These are phyloP conservation scores for Apocheima hispidaria DNA, from an alignment of 2,888 invertebrate genomes.

Conservation along the genomic window DNA sequence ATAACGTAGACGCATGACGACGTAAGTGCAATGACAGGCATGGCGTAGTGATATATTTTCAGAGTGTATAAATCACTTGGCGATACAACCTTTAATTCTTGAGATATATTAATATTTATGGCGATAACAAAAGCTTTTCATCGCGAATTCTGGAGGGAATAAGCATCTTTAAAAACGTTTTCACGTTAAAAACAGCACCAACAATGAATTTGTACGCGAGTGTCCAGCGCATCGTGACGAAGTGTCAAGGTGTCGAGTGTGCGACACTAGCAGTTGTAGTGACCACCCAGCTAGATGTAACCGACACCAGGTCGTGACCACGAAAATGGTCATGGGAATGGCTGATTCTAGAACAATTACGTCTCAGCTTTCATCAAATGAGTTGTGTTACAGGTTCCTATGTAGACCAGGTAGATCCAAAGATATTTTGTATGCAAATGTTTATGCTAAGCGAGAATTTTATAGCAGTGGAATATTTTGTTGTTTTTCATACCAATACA, in stretches of 20 bases:
- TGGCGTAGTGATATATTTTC: too few species aligned
- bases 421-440: not conserved
- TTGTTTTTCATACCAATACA: too few species aligned
- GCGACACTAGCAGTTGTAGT: conserved; percentile 30
- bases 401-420: not conserved
- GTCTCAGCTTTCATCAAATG: conserved; percentile 17
- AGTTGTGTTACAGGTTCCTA: not conserved
- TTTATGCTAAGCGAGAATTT: not conserved
- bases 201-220: conserved; percentile 38
- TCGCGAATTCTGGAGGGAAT: too few species aligned
- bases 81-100: too few species aligned
- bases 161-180: too few species aligned
- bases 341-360: conserved; percentile 21
- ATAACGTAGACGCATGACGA: too few species aligned
- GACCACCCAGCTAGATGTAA: conserved; percentile 54
- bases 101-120: too few species aligned
- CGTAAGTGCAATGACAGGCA: too few species aligned
- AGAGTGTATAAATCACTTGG: too few species aligned
- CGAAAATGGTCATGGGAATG: conserved; percentile 27
- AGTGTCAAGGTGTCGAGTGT: conserved; percentile 56
- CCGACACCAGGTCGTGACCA: conserved; percentile 37
- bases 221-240: conserved; percentile 47
- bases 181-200: too few species aligned
- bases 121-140: too few species aligned
- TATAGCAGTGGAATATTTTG: too few species aligned